Evolutionary conservation across 2,888 invertebrate genomes (phyloP).

Genomic region (Chrysolina americana): DNA sequence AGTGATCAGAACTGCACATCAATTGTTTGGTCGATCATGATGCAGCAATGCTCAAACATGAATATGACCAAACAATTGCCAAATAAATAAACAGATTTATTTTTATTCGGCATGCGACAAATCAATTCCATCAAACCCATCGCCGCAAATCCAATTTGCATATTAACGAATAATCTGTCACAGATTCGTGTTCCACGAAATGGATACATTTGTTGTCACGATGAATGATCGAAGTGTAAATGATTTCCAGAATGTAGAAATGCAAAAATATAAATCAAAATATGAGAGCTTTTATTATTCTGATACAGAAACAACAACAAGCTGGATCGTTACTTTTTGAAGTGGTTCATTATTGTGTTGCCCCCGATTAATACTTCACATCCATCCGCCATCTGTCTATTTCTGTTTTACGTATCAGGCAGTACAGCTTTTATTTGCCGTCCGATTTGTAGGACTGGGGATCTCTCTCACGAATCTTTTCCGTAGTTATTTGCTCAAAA

Average conservation of each 20-base stretch:
- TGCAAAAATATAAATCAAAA: not conserved
- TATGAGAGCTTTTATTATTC: not conserved
- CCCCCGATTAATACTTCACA: too few relatives aligned
- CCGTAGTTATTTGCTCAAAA: too few relatives aligned
- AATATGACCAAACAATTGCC: not conserved
- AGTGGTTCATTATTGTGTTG: too few relatives aligned
- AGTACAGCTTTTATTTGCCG: too few relatives aligned
- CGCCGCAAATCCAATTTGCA: not conserved
- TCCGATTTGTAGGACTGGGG: too few relatives aligned
- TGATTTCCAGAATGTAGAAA: not conserved
- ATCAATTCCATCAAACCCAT: not conserved
- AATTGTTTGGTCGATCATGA: too few relatives aligned
- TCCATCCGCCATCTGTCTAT: too few relatives aligned
- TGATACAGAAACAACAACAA: not conserved
- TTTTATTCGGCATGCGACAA: not conserved
- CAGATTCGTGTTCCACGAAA: not conserved
- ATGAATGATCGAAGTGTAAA: not conserved
- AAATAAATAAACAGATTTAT: constrained; percentile 6
- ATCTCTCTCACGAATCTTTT: too few relatives aligned
- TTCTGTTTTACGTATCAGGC: too few relatives aligned
- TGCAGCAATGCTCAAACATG: not conserved
- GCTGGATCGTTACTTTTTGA: not conserved
- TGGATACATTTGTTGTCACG: not conserved
- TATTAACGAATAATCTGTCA: constrained; percentile 6
- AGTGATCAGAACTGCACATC: too few relatives aligned